A percentile compares a stretch with the other conserved stretches of the same genome.
Evolutionary conservation across 2,113 vertebrate genomes (phyloP).

Genomic region (Callipepla californica): DNA sequence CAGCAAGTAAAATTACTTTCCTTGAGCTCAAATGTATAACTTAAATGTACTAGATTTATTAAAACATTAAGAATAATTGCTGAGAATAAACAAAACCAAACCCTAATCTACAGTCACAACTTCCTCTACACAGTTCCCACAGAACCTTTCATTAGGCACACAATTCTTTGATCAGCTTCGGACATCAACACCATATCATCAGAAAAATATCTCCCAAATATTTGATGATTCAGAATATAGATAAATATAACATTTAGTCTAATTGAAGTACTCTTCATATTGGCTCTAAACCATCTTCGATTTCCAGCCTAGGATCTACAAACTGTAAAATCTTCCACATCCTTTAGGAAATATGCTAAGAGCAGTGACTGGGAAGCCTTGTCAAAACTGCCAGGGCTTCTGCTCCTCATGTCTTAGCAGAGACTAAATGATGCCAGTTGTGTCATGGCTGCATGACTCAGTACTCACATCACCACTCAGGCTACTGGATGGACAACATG

Average conservation of each 20-base stretch:
- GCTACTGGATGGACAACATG: not conserved
- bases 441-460: not conserved
- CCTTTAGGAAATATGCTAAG: not conserved
- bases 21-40: not conserved
- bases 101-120: not conserved
- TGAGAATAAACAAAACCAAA: accelerated
- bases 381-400: not conserved
- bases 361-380: not conserved
- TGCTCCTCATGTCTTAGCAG: not conserved
- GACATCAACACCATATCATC: not conserved
- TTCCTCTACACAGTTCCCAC: not conserved
- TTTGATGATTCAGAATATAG: not conserved
- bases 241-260: not conserved
- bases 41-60: not conserved
- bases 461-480: not conserved
- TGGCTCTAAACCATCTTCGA: not conserved
- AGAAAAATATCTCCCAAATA: not conserved
- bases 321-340: not conserved
- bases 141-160: not conserved
- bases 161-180: not conserved
- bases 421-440: not conserved
- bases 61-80: not conserved
- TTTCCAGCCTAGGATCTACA: not conserved
- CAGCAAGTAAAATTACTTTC: not conserved
- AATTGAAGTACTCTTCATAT: not conserved